Conservation (phyloP, 2,888 invertebrate genomes). For the Tiphia femorata region DNA sequence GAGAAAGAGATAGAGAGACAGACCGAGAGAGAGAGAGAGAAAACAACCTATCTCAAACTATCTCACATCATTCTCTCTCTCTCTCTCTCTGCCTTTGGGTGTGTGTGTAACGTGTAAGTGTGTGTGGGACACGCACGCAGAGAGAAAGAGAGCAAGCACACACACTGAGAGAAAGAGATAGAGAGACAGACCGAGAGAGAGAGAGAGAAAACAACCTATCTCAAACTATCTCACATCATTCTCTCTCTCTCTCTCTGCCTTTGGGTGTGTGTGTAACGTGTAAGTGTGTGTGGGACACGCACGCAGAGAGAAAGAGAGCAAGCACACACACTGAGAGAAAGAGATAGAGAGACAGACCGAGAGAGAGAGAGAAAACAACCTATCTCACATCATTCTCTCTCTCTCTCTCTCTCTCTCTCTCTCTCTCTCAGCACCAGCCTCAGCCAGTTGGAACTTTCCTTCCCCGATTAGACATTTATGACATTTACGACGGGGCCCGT, state of each 20-base stretch:
- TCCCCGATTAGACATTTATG: no score
- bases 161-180: neutral
- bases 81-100: neutral
- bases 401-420: no score
- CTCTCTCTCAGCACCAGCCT: no score
- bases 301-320: neutral
- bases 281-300: neutral
- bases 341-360: neutral
- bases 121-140: neutral
- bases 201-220: neutral
- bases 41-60: neutral
- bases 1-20: neutral
- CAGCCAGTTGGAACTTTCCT: no score
- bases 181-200: neutral
- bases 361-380: neutral
- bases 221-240: neutral
- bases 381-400: neutral
- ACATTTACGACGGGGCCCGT: no score
- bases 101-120: neutral
- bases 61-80: no score
- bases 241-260: no score
- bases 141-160: neutral
- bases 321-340: neutral
- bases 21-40: neutral
- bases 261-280: neutral